Evolutionary conservation across 2,113 vertebrate genomes (phyloP), one percentile per base, ranked within the genome.

Genomic region (Melanotaenia duboulayi): DNA sequence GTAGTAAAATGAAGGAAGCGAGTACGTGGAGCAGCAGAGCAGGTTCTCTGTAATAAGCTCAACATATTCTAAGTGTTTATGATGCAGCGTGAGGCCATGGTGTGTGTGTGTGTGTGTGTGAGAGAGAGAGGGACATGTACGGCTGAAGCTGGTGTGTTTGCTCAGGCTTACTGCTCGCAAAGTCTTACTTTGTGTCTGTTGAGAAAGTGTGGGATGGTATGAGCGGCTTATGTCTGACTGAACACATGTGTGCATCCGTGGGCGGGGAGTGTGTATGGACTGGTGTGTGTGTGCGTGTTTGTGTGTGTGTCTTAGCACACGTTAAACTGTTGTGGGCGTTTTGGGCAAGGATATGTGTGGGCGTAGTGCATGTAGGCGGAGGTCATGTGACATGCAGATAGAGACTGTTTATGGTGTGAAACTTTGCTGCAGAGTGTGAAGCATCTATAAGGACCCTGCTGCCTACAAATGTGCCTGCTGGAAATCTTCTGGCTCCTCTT

Each of bases 141-240:
- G 6, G 63, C 61, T 50, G 22, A 4, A 66, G 64, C 64, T 23
- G 42, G 28, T 70, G 35, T 78, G 76, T 76, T 80, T 77, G 81
- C 83, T 50, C 76, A n/a, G 72, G 63, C 37, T 78, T 49, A 3
- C 32, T 35, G 71, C 82, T 72, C 60, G 78, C 83, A 78, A 73
- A 87, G 86, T 85, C 83, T 87, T 80, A 87, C 87, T 91, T 89
- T 87, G 86, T 89, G 84, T 86, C 87, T 89, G 85, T 86, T 89
- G 84, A 88, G 90, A 81, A 88, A 85, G 90, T 89, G 90, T 92
- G 88, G 90, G 90, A 81, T 86, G 84, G 74, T 83, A 82, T 91
- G 87, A 93, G 86, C 90, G 68, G 89, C 89, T 90, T 92, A 93
- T 91, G 92, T 90, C 91, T 92, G 89, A 86, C 78, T 90, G 90